Percentiles rank a stretch among this genome's conserved stretches.
These are phyloP conservation scores for Pimpla rufipes DNA, from an alignment of 2,888 invertebrate genomes.

Conservation along the genomic window DNA sequence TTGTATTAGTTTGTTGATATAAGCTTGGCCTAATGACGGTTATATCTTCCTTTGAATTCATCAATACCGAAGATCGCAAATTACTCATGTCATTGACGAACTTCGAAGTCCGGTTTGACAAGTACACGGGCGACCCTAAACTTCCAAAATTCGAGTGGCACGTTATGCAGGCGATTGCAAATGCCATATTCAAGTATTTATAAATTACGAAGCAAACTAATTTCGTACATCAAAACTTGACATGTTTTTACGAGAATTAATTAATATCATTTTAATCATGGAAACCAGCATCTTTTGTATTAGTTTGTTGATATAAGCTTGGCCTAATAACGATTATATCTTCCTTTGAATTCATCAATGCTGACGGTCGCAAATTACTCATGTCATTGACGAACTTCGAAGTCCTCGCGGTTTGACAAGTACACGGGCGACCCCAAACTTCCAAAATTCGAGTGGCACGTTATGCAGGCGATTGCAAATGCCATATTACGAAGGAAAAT, in stretches of 20 bases:
- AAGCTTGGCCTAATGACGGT: conserved; percentile 9
- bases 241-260: too few species aligned
- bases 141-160: neutral
- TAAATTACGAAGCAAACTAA: too few species aligned
- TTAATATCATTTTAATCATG: too few species aligned
- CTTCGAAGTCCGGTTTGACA: conserved; percentile 30
- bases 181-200: too few species aligned
- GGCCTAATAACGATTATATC: conserved; percentile 5
- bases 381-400: conserved; percentile 44
- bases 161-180: neutral
- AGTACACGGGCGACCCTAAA: neutral
- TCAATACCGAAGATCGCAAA: neutral
- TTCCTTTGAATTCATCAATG: neutral
- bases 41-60: neutral
- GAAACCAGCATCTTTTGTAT: too few species aligned
- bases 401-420: neutral
- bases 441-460: neutral
- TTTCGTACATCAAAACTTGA: too few species aligned
- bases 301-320: too few species aligned
- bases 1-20: too few species aligned
- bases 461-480: neutral
- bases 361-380: conserved; percentile 3
- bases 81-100: conserved; percentile 36
- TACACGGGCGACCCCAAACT: neutral
- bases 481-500: too few species aligned